These are phyloP conservation scores for Mactra quadrangularis DNA, from an alignment of 1,140 invertebrate genomes.

Conservation along the genomic window DNA sequence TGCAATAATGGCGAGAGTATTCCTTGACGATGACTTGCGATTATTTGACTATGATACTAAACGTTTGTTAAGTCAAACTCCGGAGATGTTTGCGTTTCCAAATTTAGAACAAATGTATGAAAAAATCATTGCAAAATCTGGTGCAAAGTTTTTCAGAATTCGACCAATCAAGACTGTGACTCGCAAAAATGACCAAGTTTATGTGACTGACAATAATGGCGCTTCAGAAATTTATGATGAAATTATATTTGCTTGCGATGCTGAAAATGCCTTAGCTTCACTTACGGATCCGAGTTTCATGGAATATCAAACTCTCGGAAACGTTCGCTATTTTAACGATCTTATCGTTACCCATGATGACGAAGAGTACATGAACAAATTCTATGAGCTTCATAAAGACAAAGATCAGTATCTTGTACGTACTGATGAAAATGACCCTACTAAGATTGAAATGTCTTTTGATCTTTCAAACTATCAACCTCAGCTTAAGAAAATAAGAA, in stretches of 20 bases:
- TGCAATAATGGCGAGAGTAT: slow-evolving; percentile 77
- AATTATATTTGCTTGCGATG: slow-evolving; percentile 78
- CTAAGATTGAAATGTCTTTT: slow-evolving; percentile 78
- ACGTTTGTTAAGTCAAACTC: slow-evolving; percentile 71
- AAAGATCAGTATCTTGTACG: slow-evolving; percentile 77
- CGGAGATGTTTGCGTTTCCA: slow-evolving; percentile 79
- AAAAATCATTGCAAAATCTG: slow-evolving; percentile 69
- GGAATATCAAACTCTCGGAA: slow-evolving; percentile 73
- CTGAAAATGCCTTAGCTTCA: slow-evolving; percentile 73
- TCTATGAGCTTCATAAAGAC: slow-evolving; percentile 75
- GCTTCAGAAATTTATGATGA: slow-evolving; percentile 72
- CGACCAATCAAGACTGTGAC: slow-evolving; percentile 64
- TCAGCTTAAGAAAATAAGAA: slow-evolving; percentile 72
- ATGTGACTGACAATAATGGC: slow-evolving; percentile 65
- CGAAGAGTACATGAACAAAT: slow-evolving; percentile 75
- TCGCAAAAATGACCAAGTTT: slow-evolving; percentile 60
- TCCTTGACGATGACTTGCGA: slow-evolving; percentile 76
- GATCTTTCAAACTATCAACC: slow-evolving; percentile 79
- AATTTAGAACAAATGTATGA: slow-evolving; percentile 76
- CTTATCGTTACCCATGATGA: slow-evolving; percentile 78
- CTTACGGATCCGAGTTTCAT: slow-evolving; percentile 71
- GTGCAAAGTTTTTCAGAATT: slow-evolving; percentile 63
- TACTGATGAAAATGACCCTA: slow-evolving; percentile 69
- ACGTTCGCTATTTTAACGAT: slow-evolving; percentile 77
- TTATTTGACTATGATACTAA: slow-evolving; percentile 77